Conservation (phyloP, 2,797 vertebrate species). For the Pseudopleuronectes americanus region DNA sequence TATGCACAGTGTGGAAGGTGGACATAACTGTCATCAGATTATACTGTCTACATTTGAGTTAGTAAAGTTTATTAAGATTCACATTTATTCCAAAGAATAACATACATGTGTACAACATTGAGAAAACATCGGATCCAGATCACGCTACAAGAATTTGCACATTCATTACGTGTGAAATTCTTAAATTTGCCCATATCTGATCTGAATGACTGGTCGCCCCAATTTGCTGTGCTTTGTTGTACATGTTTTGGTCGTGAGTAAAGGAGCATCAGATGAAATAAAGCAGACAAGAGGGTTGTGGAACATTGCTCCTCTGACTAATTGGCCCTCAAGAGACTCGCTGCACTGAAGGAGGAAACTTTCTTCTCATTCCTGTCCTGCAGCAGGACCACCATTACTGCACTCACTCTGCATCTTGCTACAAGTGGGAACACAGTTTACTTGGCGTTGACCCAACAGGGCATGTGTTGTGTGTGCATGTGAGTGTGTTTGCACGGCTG, state of each 20-base stretch:
- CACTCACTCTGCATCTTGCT: conserved; percentile 28
- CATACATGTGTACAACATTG: not conserved
- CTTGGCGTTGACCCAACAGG: conserved; percentile 23
- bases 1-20: conserved; percentile 16
- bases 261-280: conserved; percentile 58
- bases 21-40: conserved; percentile 4
- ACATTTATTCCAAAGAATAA: no score
- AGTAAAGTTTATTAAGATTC: not conserved
- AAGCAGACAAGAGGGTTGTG: conserved; percentile 44
- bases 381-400: conserved; percentile 29
- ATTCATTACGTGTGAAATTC: conserved; percentile 1
- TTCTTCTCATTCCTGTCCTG: conserved; percentile 48
- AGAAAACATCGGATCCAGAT: not conserved
- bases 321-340: conserved; percentile 66
- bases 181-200: conserved; percentile 23
- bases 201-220: conserved; percentile 6
- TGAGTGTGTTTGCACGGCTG: conserved; percentile 7
- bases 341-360: conserved; percentile 41
- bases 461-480: conserved; percentile 15
- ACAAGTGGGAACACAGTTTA: conserved; percentile 15
- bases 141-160: not conserved
- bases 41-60: not conserved
- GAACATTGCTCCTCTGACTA: conserved; percentile 58
- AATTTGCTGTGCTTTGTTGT: conserved; percentile 48
- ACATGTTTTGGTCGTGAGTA: conserved; percentile 33